Percentiles rank a stretch among this genome's conserved stretches.
These are phyloP conservation scores for Cheilosia soror DNA, from an alignment of 2,888 invertebrate genomes.

Conservation along the genomic window DNA sequence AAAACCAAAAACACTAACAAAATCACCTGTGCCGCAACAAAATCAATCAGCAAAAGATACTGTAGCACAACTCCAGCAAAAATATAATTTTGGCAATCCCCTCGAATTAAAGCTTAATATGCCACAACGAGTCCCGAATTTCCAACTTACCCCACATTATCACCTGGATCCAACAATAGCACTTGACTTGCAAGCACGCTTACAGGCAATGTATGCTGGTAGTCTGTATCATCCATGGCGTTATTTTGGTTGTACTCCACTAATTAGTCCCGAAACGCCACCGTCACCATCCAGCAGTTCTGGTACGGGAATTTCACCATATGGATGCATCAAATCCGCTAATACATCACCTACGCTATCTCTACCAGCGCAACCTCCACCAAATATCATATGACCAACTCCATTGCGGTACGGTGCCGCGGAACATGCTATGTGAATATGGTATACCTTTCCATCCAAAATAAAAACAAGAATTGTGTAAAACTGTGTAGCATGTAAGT, in stretches of 20 bases:
- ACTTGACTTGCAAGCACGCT: conserved; percentile 83
- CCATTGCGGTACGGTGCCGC: conserved; percentile 83
- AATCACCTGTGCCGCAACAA: conserved; percentile 83
- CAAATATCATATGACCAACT: conserved; percentile 84
- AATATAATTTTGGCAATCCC: conserved; percentile 82
- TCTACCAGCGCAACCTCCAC: conserved; percentile 78
- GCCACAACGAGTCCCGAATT: conserved; percentile 79
- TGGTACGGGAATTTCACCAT: conserved; percentile 81
- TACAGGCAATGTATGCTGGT: conserved; percentile 84
- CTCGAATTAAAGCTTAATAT: conserved; percentile 81
- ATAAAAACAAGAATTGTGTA: conserved; percentile 14
- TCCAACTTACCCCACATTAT: conserved; percentile 80
- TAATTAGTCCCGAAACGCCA: conserved; percentile 82
- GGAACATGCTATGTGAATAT: conserved; percentile 81
- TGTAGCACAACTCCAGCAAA: conserved; percentile 76
- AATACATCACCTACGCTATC: conserved; percentile 82
- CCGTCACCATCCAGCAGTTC: conserved; percentile 83
- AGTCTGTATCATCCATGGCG: conserved; percentile 83
- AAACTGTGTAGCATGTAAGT: conserved; percentile 36
- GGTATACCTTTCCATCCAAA: conserved; percentile 46
- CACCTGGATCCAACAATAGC: conserved; percentile 83
- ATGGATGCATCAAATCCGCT: conserved; percentile 82
- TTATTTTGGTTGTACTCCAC: conserved; percentile 82
- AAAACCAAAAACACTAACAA: conserved; percentile 93
- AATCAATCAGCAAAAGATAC: conserved; percentile 74